These are phyloP conservation scores for Atethmia centrago DNA, from an alignment of 2,888 invertebrate species.

Conservation along the genomic window DNA sequence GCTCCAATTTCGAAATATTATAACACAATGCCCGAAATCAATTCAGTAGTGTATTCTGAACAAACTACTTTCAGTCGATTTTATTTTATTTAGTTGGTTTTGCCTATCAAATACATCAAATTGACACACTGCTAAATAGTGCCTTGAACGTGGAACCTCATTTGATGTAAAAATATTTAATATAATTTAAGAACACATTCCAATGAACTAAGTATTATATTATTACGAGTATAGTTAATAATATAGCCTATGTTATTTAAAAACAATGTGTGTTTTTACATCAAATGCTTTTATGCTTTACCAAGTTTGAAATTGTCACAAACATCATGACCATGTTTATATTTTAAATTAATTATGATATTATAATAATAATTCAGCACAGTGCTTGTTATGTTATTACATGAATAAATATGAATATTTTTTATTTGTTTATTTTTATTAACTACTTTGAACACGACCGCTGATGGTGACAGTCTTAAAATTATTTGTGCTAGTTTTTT, in stretches of 20 bases:
- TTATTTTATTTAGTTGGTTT: background rate
- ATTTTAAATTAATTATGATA: conserved; percentile 27
- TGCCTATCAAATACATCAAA: background rate
- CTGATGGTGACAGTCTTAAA: conserved; percentile 57
- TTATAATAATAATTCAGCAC: conserved; percentile 55
- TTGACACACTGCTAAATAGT: conserved; percentile 32
- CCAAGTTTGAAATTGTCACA: conserved; percentile 33
- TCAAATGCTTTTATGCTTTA: conserved; percentile 43
- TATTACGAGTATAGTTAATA: conserved; percentile 46
- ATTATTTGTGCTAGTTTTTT: background rate
- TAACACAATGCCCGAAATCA: background rate
- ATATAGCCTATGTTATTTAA: conserved; percentile 27
- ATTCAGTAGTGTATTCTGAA: background rate
- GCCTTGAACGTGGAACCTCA: conserved; percentile 46
- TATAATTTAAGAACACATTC: conserved; percentile 41
- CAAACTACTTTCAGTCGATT: background rate
- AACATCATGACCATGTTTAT: conserved; percentile 33
- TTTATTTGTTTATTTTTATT: conserved; percentile 35
- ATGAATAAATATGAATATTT: conserved; percentile 69
- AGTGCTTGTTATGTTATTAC: conserved; percentile 70
- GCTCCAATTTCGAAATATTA: background rate
- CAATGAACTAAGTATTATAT: conserved; percentile 57
- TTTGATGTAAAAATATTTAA: conserved; percentile 52
- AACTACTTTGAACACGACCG: conserved; percentile 50
- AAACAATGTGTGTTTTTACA: conserved; percentile 50